These are phyloP conservation scores for Bubalus kerabau DNA, from an alignment of 2,113 vertebrate species.

Conservation along the genomic window DNA sequence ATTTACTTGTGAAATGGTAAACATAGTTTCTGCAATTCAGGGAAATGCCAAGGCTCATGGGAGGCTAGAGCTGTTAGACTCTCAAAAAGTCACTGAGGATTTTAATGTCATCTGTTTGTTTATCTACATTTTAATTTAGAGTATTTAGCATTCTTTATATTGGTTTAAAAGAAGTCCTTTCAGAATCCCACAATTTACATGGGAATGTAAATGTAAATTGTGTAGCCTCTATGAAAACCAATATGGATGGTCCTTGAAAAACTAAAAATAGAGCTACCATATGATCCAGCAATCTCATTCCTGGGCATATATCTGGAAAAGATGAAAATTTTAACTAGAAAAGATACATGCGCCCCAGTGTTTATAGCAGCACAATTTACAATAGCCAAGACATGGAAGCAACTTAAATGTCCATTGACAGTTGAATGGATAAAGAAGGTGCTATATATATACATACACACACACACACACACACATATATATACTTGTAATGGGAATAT, in stretches of 20 bases:
- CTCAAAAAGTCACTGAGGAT: conserved; percentile 68
- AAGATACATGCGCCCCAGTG: background rate
- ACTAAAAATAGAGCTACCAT: background rate
- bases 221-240: background rate
- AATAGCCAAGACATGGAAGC: background rate
- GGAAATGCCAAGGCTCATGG: conserved; percentile 66
- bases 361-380: background rate
- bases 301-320: background rate
- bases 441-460: background rate
- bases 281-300: background rate
- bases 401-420: background rate
- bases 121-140: background rate
- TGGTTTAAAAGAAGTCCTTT: background rate
- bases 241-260: background rate
- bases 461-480: accelerated
- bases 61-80: conserved; percentile 47
- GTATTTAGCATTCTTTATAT: background rate
- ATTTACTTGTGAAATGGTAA: conserved; percentile 64
- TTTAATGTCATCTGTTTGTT: conserved; percentile 66
- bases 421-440: background rate
- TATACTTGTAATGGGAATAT: background rate
- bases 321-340: background rate
- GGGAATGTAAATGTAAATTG: background rate
- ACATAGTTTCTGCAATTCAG: conserved; percentile 44
- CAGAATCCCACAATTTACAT: background rate